Conservation (phyloP, 2,113 vertebrate species). For the Hippocampus mohnikei region DNA sequence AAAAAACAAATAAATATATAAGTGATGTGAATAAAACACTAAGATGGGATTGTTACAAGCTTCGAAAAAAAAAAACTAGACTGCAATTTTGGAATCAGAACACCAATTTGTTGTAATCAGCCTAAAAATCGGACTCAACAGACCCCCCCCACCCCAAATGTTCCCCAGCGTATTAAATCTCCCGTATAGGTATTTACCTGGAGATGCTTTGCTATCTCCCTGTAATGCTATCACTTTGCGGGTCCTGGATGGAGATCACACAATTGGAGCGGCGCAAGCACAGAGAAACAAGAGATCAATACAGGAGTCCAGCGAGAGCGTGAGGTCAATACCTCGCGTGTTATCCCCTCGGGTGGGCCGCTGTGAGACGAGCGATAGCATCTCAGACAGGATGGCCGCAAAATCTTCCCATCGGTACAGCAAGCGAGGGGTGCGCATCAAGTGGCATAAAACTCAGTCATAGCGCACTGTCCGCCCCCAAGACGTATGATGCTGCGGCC, state of each 20-base stretch:
- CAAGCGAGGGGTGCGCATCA: conserved; percentile 44
- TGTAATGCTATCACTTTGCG: conserved; percentile 45
- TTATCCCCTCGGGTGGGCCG: conserved; percentile 64
- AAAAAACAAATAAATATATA: no score
- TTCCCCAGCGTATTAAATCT: background rate
- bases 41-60: no score
- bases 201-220: conserved; percentile 36
- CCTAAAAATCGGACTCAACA: no score
- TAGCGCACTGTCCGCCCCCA: conserved; percentile 25
- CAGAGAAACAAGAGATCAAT: conserved; percentile 48
- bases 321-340: conserved; percentile 56
- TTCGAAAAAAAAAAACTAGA: no score
- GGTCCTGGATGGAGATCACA: conserved; percentile 11
- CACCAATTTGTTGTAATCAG: no score
- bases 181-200: conserved; percentile 9
- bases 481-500: conserved; percentile 5
- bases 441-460: conserved; percentile 53
- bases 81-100: no score
- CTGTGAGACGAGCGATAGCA: conserved; percentile 39
- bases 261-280: conserved; percentile 30
- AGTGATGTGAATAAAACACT: no score
- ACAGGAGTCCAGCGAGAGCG: conserved; percentile 42
- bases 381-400: conserved; percentile 12
- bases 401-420: conserved; percentile 44
- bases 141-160: no score